A percentile compares a stretch with the other conserved stretches of the same genome.
phyloP scores from a whole-genome alignment of 2,888 invertebrate genomes.

The Phrixothrix hirtus region DNA sequence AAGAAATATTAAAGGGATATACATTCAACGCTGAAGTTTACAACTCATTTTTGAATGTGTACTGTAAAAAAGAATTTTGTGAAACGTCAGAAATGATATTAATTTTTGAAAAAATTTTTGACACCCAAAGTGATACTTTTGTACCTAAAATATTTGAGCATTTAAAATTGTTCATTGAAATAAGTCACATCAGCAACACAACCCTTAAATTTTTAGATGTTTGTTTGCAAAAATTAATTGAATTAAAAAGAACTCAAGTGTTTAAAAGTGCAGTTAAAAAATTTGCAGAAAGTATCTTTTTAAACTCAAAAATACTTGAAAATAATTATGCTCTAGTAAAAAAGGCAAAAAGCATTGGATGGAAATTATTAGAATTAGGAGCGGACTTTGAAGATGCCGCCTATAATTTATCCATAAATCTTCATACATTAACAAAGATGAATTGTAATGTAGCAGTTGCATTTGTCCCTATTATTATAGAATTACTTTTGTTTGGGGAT shows the following conservation, averaged over 20 bases:
- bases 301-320: slow-evolving; percentile 9
- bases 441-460: slow-evolving; percentile 1
- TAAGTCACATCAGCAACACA: not conserved
- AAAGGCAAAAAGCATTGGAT: slow-evolving; percentile 1
- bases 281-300: slow-evolving; percentile 14
- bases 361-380: slow-evolving; percentile 17
- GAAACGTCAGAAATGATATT: slow-evolving; percentile 1
- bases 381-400: slow-evolving; percentile 19
- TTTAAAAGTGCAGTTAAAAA: slow-evolving; percentile 16
- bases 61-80: slow-evolving; percentile 5
- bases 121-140: slow-evolving; percentile 33
- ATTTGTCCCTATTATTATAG: slow-evolving; percentile 55
- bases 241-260: slow-evolving; percentile 14
- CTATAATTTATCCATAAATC: slow-evolving; percentile 20
- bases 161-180: slow-evolving; percentile 9
- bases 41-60: slow-evolving; percentile 5
- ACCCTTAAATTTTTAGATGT: slow-evolving; percentile 10
- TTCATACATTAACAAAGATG: slow-evolving; percentile 13
- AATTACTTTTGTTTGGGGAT: slow-evolving; percentile 58
- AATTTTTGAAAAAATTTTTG: slow-evolving; percentile 33
- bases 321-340: slow-evolving; percentile 1
- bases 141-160: slow-evolving; percentile 30
- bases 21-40: slow-evolving; percentile 13
- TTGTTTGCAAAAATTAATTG: slow-evolving; percentile 7
- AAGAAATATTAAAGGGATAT: slow-evolving; percentile 9